Percentiles rank a stretch among this genome's conserved stretches.
Evolutionary conservation across 30 jellyfish, hydroid and myxozoan species (phyloP).

Genomic region (Chrysaora quinquecirrha): DNA sequence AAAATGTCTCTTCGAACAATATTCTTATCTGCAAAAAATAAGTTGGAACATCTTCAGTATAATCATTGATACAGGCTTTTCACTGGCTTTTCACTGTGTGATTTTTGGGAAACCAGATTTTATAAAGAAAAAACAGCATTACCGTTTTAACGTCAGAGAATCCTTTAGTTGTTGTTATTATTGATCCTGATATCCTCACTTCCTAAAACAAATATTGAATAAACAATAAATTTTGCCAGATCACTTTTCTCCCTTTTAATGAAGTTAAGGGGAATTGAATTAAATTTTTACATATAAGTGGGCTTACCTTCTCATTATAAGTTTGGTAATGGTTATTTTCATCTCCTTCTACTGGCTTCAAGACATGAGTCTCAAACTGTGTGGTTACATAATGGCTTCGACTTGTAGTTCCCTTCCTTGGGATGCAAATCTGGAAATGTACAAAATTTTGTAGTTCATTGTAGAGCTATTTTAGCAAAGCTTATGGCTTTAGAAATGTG

Average conservation of each 20-base stretch:
- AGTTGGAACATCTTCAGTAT: too few relatives aligned
- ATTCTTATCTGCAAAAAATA: conserved; percentile 81
- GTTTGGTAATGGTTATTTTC: conserved; percentile 56
- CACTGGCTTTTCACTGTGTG: too few relatives aligned
- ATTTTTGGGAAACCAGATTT: background rate
- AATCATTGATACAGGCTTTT: too few relatives aligned
- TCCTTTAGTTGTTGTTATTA: conserved; percentile 82
- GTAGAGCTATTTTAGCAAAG: too few relatives aligned
- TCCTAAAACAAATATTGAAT: conserved; percentile 42
- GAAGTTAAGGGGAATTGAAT: too few relatives aligned
- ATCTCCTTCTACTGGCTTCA: conserved; percentile 54
- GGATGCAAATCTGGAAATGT: conserved; percentile 80
- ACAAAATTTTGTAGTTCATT: too few relatives aligned
- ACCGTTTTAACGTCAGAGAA: conserved; percentile 84
- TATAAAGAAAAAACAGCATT: conserved; percentile 7
- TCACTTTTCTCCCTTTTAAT: too few relatives aligned
- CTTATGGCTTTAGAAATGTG: too few relatives aligned
- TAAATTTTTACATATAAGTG: too few relatives aligned
- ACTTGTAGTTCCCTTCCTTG: conserved; percentile 90
- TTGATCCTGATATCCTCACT: conserved; percentile 74
- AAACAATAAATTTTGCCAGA: too few relatives aligned
- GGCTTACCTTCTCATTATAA: conserved; percentile 80
- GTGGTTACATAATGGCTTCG: conserved; percentile 55
- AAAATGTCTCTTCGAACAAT: conserved; percentile 93
- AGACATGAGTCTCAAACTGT: conserved; percentile 78